These are phyloP conservation scores for Euthynnus affinis DNA, from an alignment of 2,797 vertebrate species.

Conservation along the genomic window DNA sequence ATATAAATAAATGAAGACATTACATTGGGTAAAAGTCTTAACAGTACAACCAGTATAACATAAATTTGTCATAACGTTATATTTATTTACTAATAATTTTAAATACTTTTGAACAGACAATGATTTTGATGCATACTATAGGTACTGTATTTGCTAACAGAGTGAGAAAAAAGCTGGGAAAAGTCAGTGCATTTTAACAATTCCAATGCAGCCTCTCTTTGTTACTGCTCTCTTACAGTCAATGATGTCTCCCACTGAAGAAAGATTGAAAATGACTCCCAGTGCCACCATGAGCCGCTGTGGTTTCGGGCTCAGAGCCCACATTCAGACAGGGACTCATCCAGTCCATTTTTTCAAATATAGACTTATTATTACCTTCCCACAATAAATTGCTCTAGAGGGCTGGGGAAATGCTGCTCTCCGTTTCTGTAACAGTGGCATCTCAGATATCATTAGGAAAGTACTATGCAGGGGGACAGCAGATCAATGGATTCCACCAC, in stretches of 20 bases:
- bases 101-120: not conserved
- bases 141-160: not conserved
- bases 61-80: not conserved
- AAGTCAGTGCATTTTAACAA: slow-evolving; percentile 19
- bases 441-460: slow-evolving; percentile 92
- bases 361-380: slow-evolving; percentile 89
- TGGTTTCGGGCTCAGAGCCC: slow-evolving; percentile 81
- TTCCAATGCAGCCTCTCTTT: slow-evolving; percentile 34
- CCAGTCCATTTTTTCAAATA: slow-evolving; percentile 82
- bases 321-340: slow-evolving; percentile 77
- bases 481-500: slow-evolving; percentile 91
- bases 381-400: slow-evolving; percentile 88
- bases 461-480: slow-evolving; percentile 85
- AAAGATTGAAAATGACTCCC: slow-evolving; percentile 79
- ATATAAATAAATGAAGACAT: not conserved
- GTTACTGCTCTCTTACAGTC: slow-evolving; percentile 65
- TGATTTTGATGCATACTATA: not conserved
- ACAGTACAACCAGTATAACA: too few species aligned
- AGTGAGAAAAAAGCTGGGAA: not conserved
- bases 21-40: not conserved
- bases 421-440: slow-evolving; percentile 84
- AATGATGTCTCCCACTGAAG: slow-evolving; percentile 59
- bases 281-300: slow-evolving; percentile 72
- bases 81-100: not conserved
- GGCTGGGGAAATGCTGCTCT: slow-evolving; percentile 76